phyloP scores from a whole-genome alignment of 1,140 invertebrate genomes.

The Drosophila mayri region DNA sequence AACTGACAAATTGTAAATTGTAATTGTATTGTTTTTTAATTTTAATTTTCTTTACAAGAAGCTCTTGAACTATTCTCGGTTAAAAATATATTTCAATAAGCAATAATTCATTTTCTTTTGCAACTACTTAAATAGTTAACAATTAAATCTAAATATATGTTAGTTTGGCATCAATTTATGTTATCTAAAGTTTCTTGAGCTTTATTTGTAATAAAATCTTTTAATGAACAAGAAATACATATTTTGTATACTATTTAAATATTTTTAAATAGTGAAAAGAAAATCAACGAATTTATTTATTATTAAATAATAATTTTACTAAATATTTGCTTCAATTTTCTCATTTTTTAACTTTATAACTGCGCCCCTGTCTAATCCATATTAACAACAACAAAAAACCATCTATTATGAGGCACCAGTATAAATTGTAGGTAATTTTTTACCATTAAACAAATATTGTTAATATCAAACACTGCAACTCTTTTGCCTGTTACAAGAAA shows the following conservation, averaged over 20 bases:
- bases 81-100: background rate
- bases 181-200: no score
- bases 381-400: background rate
- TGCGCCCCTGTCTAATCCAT: background rate
- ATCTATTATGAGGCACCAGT: background rate
- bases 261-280: no score
- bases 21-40: background rate
- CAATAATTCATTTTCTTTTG: background rate
- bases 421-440: constrained; percentile 22
- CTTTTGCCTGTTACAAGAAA: constrained; percentile 37
- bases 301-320: no score
- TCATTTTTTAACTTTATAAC: background rate
- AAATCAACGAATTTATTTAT: no score
- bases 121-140: background rate
- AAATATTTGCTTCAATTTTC: no score
- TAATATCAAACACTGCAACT: constrained; percentile 29
- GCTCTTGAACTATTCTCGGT: no score
- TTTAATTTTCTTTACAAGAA: background rate
- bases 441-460: constrained; percentile 12
- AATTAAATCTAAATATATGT: no score
- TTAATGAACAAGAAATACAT: no score
- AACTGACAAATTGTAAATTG: no score
- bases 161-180: no score
- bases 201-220: no score
- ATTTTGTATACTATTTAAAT: no score